Evolutionary conservation across 1,140 invertebrate species (phyloP).

Genomic region (Zaprionus tsacasi): DNA sequence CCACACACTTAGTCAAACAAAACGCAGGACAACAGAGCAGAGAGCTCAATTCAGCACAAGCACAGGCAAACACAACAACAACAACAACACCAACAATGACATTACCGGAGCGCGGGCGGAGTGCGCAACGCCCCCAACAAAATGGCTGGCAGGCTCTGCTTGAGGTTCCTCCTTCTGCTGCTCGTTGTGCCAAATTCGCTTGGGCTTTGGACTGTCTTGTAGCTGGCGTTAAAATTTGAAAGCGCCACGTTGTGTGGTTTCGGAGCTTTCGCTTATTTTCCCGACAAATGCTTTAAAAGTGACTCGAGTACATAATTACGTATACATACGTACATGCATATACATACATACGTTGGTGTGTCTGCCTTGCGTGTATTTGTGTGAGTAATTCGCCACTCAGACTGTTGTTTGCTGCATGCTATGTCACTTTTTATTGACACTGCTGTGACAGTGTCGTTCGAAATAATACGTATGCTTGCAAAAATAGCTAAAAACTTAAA

Average conservation of each 20-base stretch:
- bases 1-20: conserved; percentile 28
- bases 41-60: not conserved
- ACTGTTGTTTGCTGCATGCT: not conserved
- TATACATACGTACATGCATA: not conserved
- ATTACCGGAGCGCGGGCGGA: conserved; percentile 10
- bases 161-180: not conserved
- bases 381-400: not conserved
- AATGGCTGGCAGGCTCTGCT: conserved; percentile 37
- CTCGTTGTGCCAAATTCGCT: conserved; percentile 47
- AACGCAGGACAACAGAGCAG: conserved; percentile 1
- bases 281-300: conserved; percentile 9
- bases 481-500: not conserved
- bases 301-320: not conserved
- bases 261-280: conserved; percentile 40
- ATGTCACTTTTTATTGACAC: not conserved
- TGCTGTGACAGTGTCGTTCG: not conserved
- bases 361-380: not conserved
- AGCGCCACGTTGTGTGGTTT: conserved; percentile 41
- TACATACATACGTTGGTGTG: conserved; percentile 20
- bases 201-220: conserved; percentile 61
- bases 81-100: conserved; percentile 7
- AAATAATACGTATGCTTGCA: not conserved
- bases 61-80: conserved; percentile 2
- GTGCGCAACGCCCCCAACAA: conserved; percentile 42
- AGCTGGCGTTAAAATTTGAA: conserved; percentile 58